phyloP scores from a whole-genome alignment of 2,888 invertebrate species.

The Microctonus aethiopoides region DNA sequence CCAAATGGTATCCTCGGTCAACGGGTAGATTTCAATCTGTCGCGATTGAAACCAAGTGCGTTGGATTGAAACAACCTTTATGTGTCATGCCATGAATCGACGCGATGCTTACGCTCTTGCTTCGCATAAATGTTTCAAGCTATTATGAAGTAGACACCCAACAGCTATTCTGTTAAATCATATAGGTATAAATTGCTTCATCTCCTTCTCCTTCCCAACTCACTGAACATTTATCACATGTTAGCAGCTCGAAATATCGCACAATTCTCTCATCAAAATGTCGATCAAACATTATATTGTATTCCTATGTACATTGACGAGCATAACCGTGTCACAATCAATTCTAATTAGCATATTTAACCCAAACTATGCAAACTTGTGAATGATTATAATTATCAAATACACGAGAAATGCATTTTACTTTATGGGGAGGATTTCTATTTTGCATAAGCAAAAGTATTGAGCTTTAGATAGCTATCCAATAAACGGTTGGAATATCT shows the following conservation, averaged over 20 bases:
- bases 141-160: neutral
- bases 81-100: neutral
- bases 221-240: neutral
- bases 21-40: conserved; percentile 25
- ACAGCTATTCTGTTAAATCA: neutral
- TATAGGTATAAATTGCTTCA: neutral
- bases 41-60: conserved; percentile 18
- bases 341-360: neutral
- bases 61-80: conserved; percentile 5
- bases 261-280: neutral
- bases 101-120: neutral
- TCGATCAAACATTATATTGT: neutral
- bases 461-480: too few relatives aligned
- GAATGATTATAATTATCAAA: neutral
- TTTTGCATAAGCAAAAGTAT: too few relatives aligned
- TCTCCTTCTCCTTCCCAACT: neutral
- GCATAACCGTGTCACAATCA: neutral
- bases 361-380: neutral
- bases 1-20: neutral
- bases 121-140: neutral
- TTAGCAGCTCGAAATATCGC: neutral
- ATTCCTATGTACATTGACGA: neutral
- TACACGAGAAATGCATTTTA: neutral
- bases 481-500: too few relatives aligned
- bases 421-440: too few relatives aligned